A percentile compares a stretch with the other conserved stretches of the same genome.
Conservation (phyloP, 2,113 vertebrate species). For the Eleginops maclovinus region DNA sequence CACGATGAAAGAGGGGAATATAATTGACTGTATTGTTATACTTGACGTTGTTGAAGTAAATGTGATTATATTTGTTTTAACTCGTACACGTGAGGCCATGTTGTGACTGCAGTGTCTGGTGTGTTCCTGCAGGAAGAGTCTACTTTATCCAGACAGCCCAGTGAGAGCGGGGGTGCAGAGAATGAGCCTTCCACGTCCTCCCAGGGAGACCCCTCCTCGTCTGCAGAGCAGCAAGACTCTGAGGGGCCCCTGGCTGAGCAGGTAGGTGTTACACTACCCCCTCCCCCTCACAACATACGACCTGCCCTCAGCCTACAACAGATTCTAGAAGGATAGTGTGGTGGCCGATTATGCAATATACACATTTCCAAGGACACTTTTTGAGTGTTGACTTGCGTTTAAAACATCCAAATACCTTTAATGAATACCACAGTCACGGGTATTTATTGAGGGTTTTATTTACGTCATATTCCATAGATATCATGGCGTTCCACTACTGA, state of each 20-base stretch:
- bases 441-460: too few species aligned
- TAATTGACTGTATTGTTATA: background rate
- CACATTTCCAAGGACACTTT: too few species aligned
- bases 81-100: background rate
- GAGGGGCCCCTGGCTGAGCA: constrained; percentile 58
- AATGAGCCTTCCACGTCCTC: constrained; percentile 17
- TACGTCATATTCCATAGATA: too few species aligned
- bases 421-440: too few species aligned
- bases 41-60: background rate
- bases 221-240: constrained; percentile 35
- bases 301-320: background rate
- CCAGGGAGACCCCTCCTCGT: constrained; percentile 35
- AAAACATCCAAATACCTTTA: too few species aligned
- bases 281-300: background rate
- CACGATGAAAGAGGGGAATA: background rate
- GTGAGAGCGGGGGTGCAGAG: constrained; percentile 49
- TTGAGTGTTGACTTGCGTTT: too few species aligned
- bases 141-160: constrained; percentile 62
- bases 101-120: background rate
- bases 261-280: constrained; percentile 55
- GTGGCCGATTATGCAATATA: too few species aligned
- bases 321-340: too few species aligned
- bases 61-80: background rate
- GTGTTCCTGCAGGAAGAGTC: constrained; percentile 78
- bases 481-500: too few species aligned